phyloP scores from a whole-genome alignment of 2,888 invertebrate species.

The Nomada flava region DNA sequence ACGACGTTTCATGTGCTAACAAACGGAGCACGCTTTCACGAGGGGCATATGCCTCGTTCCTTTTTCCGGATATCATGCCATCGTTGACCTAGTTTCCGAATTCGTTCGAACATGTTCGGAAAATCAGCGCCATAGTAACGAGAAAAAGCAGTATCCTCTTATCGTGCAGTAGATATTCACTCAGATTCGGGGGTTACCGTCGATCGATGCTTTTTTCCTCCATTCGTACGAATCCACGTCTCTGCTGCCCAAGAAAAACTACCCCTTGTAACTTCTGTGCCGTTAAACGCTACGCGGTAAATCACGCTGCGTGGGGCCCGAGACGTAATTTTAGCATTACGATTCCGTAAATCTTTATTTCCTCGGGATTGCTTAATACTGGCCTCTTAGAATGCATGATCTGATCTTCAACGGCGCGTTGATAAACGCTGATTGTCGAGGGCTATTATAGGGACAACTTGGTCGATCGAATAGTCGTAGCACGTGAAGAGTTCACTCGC shows the following conservation, averaged over 20 bases:
- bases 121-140: slow-evolving; percentile 26
- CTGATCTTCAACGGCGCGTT: not conserved
- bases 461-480: too few relatives aligned
- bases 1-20: slow-evolving; percentile 26
- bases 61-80: slow-evolving; percentile 16
- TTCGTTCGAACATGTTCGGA: slow-evolving; percentile 1
- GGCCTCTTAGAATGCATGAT: not conserved
- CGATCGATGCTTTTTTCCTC: slow-evolving; percentile 22
- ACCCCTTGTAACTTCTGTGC: not conserved
- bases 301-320: not conserved
- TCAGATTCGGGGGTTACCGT: slow-evolving; percentile 1
- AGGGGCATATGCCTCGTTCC: not conserved
- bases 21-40: not conserved
- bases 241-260: not conserved
- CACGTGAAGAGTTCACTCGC: too few relatives aligned
- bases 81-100: slow-evolving; percentile 48
- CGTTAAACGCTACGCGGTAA: not conserved
- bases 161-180: not conserved
- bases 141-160: slow-evolving; percentile 12
- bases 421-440: not conserved
- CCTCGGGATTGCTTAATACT: not conserved
- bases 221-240: not conserved
- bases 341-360: not conserved
- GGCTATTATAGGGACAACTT: too few relatives aligned
- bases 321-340: not conserved